These are phyloP conservation scores for Calonectris borealis DNA, from an alignment of 2,113 vertebrate genomes.

Conservation along the genomic window DNA sequence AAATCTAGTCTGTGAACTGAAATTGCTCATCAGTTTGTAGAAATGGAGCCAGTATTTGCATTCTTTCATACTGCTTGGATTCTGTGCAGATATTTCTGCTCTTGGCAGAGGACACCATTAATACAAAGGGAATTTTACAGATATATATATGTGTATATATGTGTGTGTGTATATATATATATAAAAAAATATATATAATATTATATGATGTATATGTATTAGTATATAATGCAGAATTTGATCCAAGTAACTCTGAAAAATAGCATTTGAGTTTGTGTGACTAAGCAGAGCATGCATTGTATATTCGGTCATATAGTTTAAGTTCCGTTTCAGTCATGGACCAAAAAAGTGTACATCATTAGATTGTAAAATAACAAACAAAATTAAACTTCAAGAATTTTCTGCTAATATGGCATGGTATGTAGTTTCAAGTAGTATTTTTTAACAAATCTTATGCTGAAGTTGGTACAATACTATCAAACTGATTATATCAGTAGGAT, in stretches of 20 bases:
- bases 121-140: not conserved
- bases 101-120: not conserved
- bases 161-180: not conserved
- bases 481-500: not conserved
- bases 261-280: not conserved
- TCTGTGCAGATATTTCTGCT: not conserved
- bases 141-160: no score
- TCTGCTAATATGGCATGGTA: not conserved
- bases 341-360: not conserved
- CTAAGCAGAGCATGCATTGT: not conserved
- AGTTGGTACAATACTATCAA: not conserved
- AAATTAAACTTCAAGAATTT: not conserved
- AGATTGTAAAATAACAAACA: not conserved
- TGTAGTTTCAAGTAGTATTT: not conserved
- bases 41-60: not conserved
- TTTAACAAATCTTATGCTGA: not conserved
- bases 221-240: not conserved
- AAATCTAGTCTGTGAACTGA: not conserved
- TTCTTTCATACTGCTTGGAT: not conserved
- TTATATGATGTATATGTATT: not conserved
- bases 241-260: not conserved
- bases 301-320: not conserved
- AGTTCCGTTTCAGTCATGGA: not conserved
- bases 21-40: not conserved
- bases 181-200: no score